phyloP scores from a whole-genome alignment of 2,888 invertebrate genomes.

The Leptinotarsa haldemani region DNA sequence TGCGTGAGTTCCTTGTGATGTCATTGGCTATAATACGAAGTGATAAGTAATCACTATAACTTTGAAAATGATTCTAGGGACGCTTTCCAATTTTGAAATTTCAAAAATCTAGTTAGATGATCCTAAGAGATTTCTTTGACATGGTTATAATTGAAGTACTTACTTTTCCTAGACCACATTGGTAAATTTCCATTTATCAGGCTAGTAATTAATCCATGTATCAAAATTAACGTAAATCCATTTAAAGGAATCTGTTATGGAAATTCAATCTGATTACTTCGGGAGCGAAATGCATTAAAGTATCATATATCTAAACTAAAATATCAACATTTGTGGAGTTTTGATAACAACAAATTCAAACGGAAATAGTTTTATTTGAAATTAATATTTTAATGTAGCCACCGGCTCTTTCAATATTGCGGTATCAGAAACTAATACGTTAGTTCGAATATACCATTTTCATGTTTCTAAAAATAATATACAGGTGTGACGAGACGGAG shows the following conservation, averaged over 20 bases:
- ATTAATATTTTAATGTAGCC: slow-evolving; percentile 44
- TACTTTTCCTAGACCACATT: not conserved
- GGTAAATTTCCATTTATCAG: not conserved
- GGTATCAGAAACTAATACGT: not conserved
- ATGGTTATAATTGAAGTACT: too few species aligned
- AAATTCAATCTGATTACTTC: slow-evolving; percentile 46
- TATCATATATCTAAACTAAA: slow-evolving; percentile 55
- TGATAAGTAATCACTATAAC: too few species aligned
- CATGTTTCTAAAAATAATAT: slow-evolving; percentile 10
- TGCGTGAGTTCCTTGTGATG: too few species aligned
- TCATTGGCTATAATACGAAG: too few species aligned
- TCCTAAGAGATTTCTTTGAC: too few species aligned
- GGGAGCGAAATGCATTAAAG: slow-evolving; percentile 54
- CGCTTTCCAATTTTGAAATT: too few species aligned
- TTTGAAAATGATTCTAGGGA: too few species aligned
- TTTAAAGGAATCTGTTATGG: slow-evolving; percentile 51
- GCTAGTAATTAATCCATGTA: not conserved
- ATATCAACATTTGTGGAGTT: slow-evolving; percentile 50
- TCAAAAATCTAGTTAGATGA: too few species aligned
- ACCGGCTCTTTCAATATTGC: slow-evolving; percentile 19
- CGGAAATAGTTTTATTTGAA: slow-evolving; percentile 41
- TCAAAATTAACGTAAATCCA: not conserved
- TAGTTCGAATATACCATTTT: not conserved
- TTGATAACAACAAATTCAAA: slow-evolving; percentile 28
- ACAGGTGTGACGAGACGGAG: slow-evolving; percentile 25